phyloP scores from a whole-genome alignment of 2,888 invertebrate genomes.

The Erannis defoliaria region DNA sequence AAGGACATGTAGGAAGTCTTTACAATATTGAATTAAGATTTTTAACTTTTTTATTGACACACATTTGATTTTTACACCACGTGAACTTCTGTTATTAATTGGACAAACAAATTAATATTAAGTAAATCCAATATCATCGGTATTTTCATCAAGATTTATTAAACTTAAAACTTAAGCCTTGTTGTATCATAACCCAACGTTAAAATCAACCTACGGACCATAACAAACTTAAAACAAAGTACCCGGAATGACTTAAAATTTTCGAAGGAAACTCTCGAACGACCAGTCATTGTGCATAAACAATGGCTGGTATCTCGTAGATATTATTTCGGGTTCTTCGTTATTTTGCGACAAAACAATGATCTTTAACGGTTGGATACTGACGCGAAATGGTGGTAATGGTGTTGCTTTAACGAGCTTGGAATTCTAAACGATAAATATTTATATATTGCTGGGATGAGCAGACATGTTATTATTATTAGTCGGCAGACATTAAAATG shows the following conservation, averaged over 20 bases:
- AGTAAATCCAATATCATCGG: neutral
- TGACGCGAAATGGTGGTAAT: slow-evolving; percentile 35
- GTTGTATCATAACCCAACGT: slow-evolving; percentile 14
- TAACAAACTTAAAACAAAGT: slow-evolving; percentile 31
- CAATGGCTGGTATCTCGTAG: slow-evolving; percentile 42
- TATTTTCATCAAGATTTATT: neutral
- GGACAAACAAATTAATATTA: too few relatives aligned
- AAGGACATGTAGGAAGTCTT: too few relatives aligned
- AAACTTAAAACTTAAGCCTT: slow-evolving; percentile 2
- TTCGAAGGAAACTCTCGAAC: slow-evolving; percentile 44
- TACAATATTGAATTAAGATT: too few relatives aligned
- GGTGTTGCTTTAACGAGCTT: slow-evolving; percentile 13
- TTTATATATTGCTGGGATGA: neutral
- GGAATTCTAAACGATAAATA: slow-evolving; percentile 5
- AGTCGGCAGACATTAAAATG: too few relatives aligned
- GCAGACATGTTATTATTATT: too few relatives aligned
- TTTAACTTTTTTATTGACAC: too few relatives aligned
- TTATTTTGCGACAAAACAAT: slow-evolving; percentile 45
- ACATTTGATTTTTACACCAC: too few relatives aligned
- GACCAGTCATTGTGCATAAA: slow-evolving; percentile 44
- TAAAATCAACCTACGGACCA: slow-evolving; percentile 20
- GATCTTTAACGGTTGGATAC: slow-evolving; percentile 37
- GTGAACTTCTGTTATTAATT: too few relatives aligned
- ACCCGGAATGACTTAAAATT: slow-evolving; percentile 39
- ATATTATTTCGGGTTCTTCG: slow-evolving; percentile 38